phyloP scores from a whole-genome alignment of 1,140 invertebrate genomes.

The Pogonomyrmex barbatus region DNA sequence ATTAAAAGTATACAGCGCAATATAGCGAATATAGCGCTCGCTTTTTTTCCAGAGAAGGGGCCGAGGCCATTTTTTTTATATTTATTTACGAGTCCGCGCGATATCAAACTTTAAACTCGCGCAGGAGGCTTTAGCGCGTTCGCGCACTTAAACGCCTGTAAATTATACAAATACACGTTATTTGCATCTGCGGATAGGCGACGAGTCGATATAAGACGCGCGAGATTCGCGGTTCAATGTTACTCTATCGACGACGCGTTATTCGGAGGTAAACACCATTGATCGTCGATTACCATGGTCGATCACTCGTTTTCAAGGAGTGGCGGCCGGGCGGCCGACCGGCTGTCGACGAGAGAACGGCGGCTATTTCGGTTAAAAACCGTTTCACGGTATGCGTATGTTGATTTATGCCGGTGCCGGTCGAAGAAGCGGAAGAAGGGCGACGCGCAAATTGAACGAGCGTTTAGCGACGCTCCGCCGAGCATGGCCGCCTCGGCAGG shows the following conservation, averaged over 20 bases:
- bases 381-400: conserved; percentile 62
- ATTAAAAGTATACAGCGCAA: conserved; percentile 36
- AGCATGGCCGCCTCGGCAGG: conserved; percentile 71
- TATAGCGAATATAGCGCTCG: conserved; percentile 15
- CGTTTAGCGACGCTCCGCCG: conserved; percentile 73
- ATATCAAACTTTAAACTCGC: conserved; percentile 13
- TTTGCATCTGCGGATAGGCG: conserved; percentile 26
- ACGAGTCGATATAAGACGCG: conserved; percentile 31
- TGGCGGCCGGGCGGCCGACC: not conserved
- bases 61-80: conserved; percentile 24
- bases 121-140: conserved; percentile 3
- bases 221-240: not conserved
- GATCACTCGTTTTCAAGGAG: conserved; percentile 36
- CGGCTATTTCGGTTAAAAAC: conserved; percentile 51
- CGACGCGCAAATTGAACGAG: conserved; percentile 74
- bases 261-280: conserved; percentile 26
- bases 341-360: conserved; percentile 16
- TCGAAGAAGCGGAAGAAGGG: conserved; percentile 64
- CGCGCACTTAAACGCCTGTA: conserved; percentile 45
- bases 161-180: conserved; percentile 43
- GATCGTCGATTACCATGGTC: conserved; percentile 26
- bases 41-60: not conserved
- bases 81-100: conserved; percentile 26
- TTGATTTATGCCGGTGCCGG: conserved; percentile 70
- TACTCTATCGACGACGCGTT: not conserved